phyloP scores from a whole-genome alignment of 2,113 vertebrate species.

The Myrmophylax atrothorax region DNA sequence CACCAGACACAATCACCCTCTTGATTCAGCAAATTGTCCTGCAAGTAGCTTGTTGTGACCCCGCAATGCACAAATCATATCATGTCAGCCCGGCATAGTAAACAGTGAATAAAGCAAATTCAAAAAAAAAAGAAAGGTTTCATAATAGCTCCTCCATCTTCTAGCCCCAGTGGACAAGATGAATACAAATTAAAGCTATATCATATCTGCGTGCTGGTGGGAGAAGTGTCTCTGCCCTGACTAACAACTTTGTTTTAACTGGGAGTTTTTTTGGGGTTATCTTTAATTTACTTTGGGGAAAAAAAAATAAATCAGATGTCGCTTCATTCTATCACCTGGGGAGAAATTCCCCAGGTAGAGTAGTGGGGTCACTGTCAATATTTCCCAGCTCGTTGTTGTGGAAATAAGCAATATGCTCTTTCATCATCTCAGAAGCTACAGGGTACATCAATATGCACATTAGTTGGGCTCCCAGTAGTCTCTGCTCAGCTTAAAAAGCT shows the following conservation, averaged over 20 bases:
- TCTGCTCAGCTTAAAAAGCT: neutral
- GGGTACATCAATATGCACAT: constrained; percentile 22
- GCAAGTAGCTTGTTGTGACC: constrained; percentile 89
- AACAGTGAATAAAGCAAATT: constrained; percentile 77
- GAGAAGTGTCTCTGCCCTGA: neutral
- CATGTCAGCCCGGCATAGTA: constrained; percentile 84
- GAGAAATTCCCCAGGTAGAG: constrained; percentile 54
- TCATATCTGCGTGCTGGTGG: constrained; percentile 1
- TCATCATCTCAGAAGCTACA: constrained; percentile 30
- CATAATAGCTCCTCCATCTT: constrained; percentile 62
- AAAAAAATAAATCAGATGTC: neutral
- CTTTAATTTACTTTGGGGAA: neutral
- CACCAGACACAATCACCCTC: constrained; percentile 96
- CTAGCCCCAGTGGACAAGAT: constrained; percentile 29
- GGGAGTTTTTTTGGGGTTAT: neutral
- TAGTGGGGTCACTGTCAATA: neutral
- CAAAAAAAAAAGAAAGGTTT: neutral
- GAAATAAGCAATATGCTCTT: constrained; percentile 54
- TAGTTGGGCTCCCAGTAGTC: neutral
- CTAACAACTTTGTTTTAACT: neutral
- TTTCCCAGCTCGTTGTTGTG: constrained; percentile 38
- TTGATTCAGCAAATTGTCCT: constrained; percentile 92
- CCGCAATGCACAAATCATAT: constrained; percentile 86
- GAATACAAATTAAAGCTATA: constrained; percentile 51
- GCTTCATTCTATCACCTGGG: constrained; percentile 1